Conservation (phyloP, 1,140 invertebrate species). For the Babylonia areolata region DNA sequence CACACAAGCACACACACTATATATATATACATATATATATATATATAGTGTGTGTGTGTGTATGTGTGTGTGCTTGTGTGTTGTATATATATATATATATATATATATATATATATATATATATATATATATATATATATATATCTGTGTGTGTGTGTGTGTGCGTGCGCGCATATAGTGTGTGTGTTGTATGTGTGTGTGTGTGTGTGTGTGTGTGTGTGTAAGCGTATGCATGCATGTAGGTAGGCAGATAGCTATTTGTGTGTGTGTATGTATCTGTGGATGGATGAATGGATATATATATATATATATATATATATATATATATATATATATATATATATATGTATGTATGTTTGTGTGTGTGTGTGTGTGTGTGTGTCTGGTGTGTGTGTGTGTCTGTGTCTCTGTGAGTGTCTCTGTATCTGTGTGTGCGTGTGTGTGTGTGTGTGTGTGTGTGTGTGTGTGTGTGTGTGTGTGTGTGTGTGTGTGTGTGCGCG, state of each 20-base stretch:
- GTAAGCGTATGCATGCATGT: not conserved
- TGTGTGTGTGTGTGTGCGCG: too few relatives aligned
- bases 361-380: too few relatives aligned
- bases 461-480: not conserved
- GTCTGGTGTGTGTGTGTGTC: not conserved
- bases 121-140: too few relatives aligned
- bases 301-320: not conserved
- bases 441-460: not conserved
- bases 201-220: not conserved
- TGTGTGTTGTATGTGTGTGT: not conserved
- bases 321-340: not conserved
- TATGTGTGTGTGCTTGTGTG: too few relatives aligned
- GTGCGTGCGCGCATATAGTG: too few relatives aligned
- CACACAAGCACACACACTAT: too few relatives aligned
- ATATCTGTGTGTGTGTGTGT: not conserved
- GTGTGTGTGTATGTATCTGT: not conserved
- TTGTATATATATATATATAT: too few relatives aligned
- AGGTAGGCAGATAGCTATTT: not conserved
- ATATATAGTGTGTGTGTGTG: too few relatives aligned
- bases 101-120: too few relatives aligned
- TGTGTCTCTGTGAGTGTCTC: not conserved
- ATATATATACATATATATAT: too few relatives aligned
- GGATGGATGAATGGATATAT: not conserved
- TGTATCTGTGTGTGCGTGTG: not conserved
- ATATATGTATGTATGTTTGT: not conserved